Conservation (phyloP, 64 coral and sea anemone species). For the Catalaphyllia jardinei region DNA sequence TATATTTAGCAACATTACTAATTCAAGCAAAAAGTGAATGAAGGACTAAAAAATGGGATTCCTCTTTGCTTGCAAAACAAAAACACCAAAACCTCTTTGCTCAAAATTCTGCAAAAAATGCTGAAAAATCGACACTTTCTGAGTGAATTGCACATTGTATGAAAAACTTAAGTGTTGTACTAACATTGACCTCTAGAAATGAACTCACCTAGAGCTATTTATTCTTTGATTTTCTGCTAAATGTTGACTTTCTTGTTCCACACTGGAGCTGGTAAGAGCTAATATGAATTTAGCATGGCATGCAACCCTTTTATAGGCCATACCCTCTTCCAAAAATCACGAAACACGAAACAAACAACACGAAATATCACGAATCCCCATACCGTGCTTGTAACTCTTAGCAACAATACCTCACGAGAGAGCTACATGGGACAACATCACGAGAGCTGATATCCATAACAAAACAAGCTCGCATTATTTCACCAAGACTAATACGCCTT, state of each 20-base stretch:
- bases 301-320: slow-evolving; percentile 2
- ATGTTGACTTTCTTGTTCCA: not conserved
- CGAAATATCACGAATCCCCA: slow-evolving; percentile 2
- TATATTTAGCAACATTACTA: too few species aligned
- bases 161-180: too few species aligned
- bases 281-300: not conserved
- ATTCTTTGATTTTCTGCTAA: too few species aligned
- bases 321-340: not conserved
- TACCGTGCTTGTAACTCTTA: not conserved
- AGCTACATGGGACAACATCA: not conserved
- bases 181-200: not conserved
- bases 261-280: not conserved
- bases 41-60: too few species aligned
- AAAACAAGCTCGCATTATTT: not conserved
- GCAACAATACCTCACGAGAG: slow-evolving; percentile 30
- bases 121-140: too few species aligned
- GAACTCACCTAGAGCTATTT: not conserved
- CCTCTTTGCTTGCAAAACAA: too few species aligned
- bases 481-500: not conserved
- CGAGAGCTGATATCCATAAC: not conserved
- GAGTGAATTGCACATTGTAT: too few species aligned
- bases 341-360: not conserved
- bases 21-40: too few species aligned
- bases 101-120: too few species aligned
- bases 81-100: too few species aligned